Evolutionary conservation across 2,113 vertebrate genomes (phyloP), one percentile per base, ranked within the genome.

Genomic region (Tetraodon nigroviridis): DNA sequence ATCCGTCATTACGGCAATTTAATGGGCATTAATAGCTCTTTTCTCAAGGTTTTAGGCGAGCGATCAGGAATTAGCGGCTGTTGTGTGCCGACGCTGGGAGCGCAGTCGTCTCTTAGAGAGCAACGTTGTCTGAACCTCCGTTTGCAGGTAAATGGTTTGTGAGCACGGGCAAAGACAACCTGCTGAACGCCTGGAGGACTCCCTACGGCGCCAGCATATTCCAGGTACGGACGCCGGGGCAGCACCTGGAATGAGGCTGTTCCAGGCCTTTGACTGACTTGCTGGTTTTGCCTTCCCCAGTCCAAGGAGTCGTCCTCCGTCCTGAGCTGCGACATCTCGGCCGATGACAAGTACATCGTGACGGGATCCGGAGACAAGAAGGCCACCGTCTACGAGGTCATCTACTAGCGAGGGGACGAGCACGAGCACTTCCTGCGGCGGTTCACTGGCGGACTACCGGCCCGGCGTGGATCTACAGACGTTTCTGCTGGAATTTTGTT

Each of bases 291-390:
- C 4, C 46, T 19, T 11, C 14, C 21, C 8, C 89, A 98, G 95
- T 98, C 95, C 0, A 98, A 98, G 89, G 96, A 98, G 82, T 97
- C 96, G 42, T 98, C 96, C 0, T 98, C 95, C 0, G 95, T 98
- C 84, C 87, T 98, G 83, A 98, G 95, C 78, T 98, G 95, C 5
- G 95, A 98, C 91, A 98, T 98, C 85, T 98, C 95, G 0, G 94
- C 94, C 0, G 95, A 98, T 42, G 94, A 98, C 90, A 97, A 98
- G 80, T 98, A 98, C 83, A 98, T 98, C 4, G 95, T 98, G 77
- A 98, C 95, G 1, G 95, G 95, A 79, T 98, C 95, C 5, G 95
- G 95, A 11, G 95, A 98, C 90, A 98, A 98, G 91, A 98, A 98
- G 84, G 95, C 95, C 81, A 98, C 95, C 0, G 95, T 98, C 71